Evolutionary conservation across 1,140 invertebrate species (phyloP), one percentile per base, ranked within the genome.

Genomic region (Leptopilina boulardi): DNA sequence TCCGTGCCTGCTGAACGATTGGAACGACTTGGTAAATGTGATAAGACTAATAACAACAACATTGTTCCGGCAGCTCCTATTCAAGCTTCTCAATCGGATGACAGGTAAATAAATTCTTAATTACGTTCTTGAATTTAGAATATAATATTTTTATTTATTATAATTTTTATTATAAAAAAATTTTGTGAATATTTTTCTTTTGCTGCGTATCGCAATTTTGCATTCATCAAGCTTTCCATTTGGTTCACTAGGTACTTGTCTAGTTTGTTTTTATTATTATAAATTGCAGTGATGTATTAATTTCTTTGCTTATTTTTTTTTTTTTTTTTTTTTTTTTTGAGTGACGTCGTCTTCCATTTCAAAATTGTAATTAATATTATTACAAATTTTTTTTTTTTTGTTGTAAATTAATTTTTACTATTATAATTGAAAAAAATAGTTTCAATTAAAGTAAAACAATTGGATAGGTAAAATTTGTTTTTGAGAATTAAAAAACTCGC

Each of bases 1-100:
- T 97, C 96, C 0, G 95, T 97, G 34, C 96, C 96, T 0, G 95
- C 94, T 0, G 96, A 97, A 81, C 92, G 93, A 85, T 84, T 93
- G 18, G 90, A 91, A 74, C 87, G 86, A 19, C 73, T 86, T n/a
- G 83, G 84, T 0, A 91, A 87, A 84, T 84, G 76, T 47, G 89
- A 90, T 70, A 84, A 82, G 0, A 86, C 82, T 9, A 88, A 85
- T 19, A 88, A 84, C 74, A 82, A 85, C 79, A 85, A 88, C 13
- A 83, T 86, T 11, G 78, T 85, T 41, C 76, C 85, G 5, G 66
- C 82, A 15, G 59, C 82, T 10, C 66, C 82, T 1, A 86, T 87
- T 18, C 83, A 86, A 70, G 80, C 83, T 23, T 89, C 84, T 11
- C 88, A 89, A 72, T 89, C 89, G 1, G 88, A 91, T 21, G 87